Evolutionary conservation across 2,113 vertebrate genomes (phyloP), one percentile per base, ranked within the genome.

Genomic region (Rissa tridactyla): DNA sequence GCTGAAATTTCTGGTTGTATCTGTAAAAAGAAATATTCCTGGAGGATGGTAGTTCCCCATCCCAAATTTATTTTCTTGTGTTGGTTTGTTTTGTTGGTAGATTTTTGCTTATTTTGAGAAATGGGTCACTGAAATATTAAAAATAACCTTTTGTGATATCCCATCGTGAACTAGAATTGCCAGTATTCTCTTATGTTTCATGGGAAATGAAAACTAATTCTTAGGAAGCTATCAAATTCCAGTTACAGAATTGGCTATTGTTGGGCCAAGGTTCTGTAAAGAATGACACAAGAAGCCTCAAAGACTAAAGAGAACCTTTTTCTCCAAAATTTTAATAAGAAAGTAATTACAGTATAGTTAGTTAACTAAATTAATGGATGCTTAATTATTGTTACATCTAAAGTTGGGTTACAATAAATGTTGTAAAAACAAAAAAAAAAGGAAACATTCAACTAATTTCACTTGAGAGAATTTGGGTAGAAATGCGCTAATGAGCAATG

Each of bases 401-500:
- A 54, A 42, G 4, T 22, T 71, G 3, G 2, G 23, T 71, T 77
- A 21, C 20, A 52, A 15, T 57, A 69, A 47, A 23, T 27, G 1
- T 17, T 64, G 82, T 60, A 51, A 62, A 72, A 69, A 79, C 10
- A 6, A 52, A 51, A 55, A n/a, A 58, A 65, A 18, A 54, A 65
- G 13, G 6, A 52, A 85, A 47, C 13, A 18, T 64, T 73, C 6
- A 44, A 14, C 12, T 46, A 40, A 49, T 38, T 64, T 4, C 5
- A 49, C 10, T n/a, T 89, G 9, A 54, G 29, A 23, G 4, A 72
- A 64, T 61, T 62, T 22, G 44, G 51, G n/a, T 11, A 58, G 21
- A 78, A 72, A 47, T 38, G 7, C 0, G 0, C 1, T 55, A 36
- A 23, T 38, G 2, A 17, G 11, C 20, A 75, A 17, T 49, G 10